Evolutionary conservation across 2,888 invertebrate species (phyloP).

Genomic region (Vesta saturnalis): DNA sequence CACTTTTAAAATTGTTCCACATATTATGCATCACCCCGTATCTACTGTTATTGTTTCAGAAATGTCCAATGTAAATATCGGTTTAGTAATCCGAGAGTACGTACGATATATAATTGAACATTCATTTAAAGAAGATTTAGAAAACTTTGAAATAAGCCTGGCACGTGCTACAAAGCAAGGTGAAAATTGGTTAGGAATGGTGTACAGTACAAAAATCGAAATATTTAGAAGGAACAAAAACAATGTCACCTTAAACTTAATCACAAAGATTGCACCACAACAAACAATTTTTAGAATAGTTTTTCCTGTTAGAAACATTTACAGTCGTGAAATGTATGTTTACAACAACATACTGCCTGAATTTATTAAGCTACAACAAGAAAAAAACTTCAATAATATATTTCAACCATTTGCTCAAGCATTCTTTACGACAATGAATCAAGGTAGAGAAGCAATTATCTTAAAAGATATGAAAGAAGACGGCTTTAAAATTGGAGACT

Average conservation of each 20-base stretch:
- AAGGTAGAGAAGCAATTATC: background rate
- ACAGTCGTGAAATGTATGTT: background rate
- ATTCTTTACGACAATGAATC: background rate
- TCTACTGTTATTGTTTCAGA: no score
- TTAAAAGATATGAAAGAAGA: constrained; percentile 19
- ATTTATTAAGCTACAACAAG: background rate
- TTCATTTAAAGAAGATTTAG: background rate
- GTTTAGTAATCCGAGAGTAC: no score
- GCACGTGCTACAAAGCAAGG: background rate
- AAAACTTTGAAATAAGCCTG: background rate
- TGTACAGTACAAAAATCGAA: background rate
- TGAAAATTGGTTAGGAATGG: background rate
- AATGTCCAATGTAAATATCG: no score
- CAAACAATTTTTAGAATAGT: no score
- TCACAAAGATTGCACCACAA: background rate
- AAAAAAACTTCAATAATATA: background rate
- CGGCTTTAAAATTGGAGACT: constrained; percentile 1
- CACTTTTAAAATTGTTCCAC: no score
- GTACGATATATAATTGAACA: no score
- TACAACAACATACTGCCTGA: background rate
- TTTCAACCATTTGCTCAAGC: background rate
- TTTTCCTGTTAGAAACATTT: background rate
- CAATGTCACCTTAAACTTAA: background rate
- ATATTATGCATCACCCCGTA: no score
- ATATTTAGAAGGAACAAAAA: background rate